Conservation (phyloP, 2,113 vertebrate species). For the Amia ocellicauda region DNA sequence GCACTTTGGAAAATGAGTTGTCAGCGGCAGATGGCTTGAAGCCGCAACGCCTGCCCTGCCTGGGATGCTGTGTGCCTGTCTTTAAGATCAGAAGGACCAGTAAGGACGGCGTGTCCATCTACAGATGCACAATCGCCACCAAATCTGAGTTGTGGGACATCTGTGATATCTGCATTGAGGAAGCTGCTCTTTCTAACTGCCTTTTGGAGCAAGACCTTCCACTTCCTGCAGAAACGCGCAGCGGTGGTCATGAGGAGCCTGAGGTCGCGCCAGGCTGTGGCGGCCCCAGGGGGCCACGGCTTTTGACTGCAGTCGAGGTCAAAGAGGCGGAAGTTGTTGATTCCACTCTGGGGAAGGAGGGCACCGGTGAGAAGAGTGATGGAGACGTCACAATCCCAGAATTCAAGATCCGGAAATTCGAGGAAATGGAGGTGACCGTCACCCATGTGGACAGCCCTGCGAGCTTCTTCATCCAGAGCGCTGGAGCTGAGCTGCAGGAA, state of each 20-base stretch:
- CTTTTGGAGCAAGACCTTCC: slow-evolving; percentile 5
- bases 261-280: background rate
- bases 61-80: slow-evolving; percentile 31
- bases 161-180: slow-evolving; percentile 44
- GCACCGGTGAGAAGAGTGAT: background rate
- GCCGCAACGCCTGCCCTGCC: slow-evolving; percentile 18
- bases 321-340: too few species aligned
- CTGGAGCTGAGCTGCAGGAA: slow-evolving; percentile 35
- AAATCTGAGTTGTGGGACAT: slow-evolving; percentile 63
- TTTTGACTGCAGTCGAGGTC: background rate
- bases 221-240: background rate
- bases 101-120: slow-evolving; percentile 35
- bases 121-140: slow-evolving; percentile 54
- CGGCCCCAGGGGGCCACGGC: background rate
- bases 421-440: slow-evolving; percentile 58
- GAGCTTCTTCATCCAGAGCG: slow-evolving; percentile 58
- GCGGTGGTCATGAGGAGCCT: background rate
- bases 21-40: background rate
- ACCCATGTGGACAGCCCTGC: slow-evolving; percentile 52
- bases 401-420: slow-evolving; percentile 53
- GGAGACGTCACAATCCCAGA: slow-evolving; percentile 38
- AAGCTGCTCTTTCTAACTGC: background rate
- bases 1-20: background rate
- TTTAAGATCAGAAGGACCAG: slow-evolving; percentile 47
- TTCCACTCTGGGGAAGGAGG: background rate